Evolutionary conservation across 1,140 invertebrate genomes (phyloP).

Genomic region (Drosophila arizonae): DNA sequence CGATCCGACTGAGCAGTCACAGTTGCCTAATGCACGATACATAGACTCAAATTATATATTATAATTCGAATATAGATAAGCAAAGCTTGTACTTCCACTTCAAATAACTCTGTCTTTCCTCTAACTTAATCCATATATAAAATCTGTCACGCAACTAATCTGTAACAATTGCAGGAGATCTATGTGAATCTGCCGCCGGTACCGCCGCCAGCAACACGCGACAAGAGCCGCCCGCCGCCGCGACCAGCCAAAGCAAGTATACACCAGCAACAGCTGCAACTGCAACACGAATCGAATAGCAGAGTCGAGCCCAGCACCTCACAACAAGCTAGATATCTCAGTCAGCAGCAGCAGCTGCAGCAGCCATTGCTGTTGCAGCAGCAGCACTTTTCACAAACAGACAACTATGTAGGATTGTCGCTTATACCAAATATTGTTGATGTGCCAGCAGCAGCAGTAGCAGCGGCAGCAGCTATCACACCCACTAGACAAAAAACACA

Average conservation of each 20-base stretch:
- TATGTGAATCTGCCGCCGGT: conserved; percentile 80
- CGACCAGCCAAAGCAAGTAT: conserved; percentile 81
- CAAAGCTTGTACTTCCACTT: too few species aligned
- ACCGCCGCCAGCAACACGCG: conserved; percentile 68
- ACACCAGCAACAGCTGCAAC: conserved; percentile 58
- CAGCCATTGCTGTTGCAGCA: conserved; percentile 58
- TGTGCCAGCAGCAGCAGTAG: conserved; percentile 50
- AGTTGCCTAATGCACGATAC: too few species aligned
- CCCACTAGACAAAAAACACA: conserved; percentile 54
- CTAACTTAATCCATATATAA: too few species aligned
- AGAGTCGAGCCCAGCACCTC: conserved; percentile 66
- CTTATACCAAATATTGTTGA: conserved; percentile 78
- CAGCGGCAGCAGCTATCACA: conserved; percentile 38
- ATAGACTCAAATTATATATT: too few species aligned
- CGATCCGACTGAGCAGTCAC: too few species aligned
- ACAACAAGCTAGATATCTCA: conserved; percentile 72
- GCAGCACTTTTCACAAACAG: conserved; percentile 78
- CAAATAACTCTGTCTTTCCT: too few species aligned
- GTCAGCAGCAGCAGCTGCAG: conserved; percentile 40
- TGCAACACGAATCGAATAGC: conserved; percentile 43
- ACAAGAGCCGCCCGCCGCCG: conserved; percentile 68
- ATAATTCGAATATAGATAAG: too few species aligned
- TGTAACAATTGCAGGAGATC: conserved; percentile 64
- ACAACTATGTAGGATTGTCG: conserved; percentile 79
- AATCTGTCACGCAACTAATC: not conserved